Evolutionary conservation across 1,140 invertebrate genomes (phyloP).

Genomic region (Ylistrum balloti): DNA sequence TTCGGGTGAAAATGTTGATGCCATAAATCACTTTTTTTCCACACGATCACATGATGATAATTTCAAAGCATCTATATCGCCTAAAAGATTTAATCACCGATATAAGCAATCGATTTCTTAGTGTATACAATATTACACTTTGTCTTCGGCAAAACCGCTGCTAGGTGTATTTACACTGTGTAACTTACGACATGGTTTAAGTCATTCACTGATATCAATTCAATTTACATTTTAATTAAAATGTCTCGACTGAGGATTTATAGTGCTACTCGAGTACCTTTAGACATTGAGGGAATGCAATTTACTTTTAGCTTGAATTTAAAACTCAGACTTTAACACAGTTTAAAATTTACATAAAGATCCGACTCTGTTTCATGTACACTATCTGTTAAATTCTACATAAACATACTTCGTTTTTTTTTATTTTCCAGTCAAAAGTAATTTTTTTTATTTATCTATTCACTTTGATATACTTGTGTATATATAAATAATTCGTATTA

Average conservation of each 20-base stretch:
- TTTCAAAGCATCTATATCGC: conserved; percentile 28
- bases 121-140: conserved; percentile 7
- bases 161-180: background rate
- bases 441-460: too few species aligned
- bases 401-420: too few species aligned
- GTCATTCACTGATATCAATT: background rate
- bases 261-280: background rate
- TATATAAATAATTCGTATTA: too few species aligned
- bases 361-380: background rate
- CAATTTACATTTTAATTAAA: conserved; percentile 40
- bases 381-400: background rate
- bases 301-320: background rate
- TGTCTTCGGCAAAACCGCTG: background rate
- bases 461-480: too few species aligned
- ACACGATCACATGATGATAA: conserved; percentile 32
- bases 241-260: background rate
- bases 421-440: too few species aligned
- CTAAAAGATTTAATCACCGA: background rate
- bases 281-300: conserved; percentile 17
- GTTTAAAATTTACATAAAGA: background rate
- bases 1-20: conserved; percentile 33
- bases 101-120: conserved; percentile 27
- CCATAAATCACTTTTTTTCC: background rate
- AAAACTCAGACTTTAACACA: conserved; percentile 5
- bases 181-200: background rate